phyloP scores from a whole-genome alignment of 2,888 invertebrate species.

The Acrocyrtus sp. region DNA sequence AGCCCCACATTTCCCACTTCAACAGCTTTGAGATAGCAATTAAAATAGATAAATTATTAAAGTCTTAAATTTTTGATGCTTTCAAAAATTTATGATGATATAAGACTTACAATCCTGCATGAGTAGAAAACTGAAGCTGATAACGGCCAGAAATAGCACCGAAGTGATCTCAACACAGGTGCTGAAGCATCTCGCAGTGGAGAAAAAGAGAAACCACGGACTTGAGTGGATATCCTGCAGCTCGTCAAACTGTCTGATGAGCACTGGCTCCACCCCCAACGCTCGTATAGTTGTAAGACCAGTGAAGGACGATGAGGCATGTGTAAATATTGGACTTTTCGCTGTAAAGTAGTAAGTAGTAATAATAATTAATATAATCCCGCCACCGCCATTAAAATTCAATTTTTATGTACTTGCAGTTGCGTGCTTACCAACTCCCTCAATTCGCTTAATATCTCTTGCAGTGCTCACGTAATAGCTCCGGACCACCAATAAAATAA shows the following conservation, averaged over 20 bases:
- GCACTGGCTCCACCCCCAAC: slow-evolving; percentile 81
- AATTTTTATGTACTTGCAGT: too few species aligned
- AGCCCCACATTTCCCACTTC: slow-evolving; percentile 71
- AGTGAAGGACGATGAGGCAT: slow-evolving; percentile 86
- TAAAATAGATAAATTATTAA: neutral
- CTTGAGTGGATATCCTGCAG: slow-evolving; percentile 84
- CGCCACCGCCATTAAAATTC: neutral
- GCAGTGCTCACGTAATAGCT: slow-evolving; percentile 83
- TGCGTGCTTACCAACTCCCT: slow-evolving; percentile 66
- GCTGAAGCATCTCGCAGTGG: slow-evolving; percentile 91
- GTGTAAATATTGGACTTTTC: slow-evolving; percentile 93
- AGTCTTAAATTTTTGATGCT: neutral
- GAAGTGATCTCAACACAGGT: slow-evolving; percentile 92
- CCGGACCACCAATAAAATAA: slow-evolving; percentile 81
- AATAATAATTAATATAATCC: neutral
- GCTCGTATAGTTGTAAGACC: slow-evolving; percentile 93
- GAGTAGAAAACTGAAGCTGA: slow-evolving; percentile 82
- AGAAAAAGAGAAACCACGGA: slow-evolving; percentile 90
- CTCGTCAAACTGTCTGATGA: slow-evolving; percentile 79
- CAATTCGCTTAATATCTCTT: slow-evolving; percentile 76
- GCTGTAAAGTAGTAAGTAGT: slow-evolving; percentile 71
- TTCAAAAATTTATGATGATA: neutral
- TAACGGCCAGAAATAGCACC: slow-evolving; percentile 83
- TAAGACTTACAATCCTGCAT: slow-evolving; percentile 69
- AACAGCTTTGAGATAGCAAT: neutral